Conservation (phyloP, 2,888 invertebrate species). For the Eupsilia transversa region DNA sequence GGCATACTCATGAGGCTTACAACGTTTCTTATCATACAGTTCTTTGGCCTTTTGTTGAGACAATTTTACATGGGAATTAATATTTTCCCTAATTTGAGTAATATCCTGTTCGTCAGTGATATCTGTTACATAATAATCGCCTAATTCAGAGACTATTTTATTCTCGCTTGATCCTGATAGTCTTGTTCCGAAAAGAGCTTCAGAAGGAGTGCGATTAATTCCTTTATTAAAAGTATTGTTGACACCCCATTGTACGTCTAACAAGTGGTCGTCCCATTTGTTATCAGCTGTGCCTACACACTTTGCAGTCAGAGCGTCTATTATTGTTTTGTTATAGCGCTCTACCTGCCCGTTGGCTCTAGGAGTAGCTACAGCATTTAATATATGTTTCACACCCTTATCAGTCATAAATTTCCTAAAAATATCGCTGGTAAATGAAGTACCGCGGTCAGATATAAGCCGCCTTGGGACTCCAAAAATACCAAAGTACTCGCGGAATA, state of each 20-base stretch:
- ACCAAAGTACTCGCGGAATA: background rate
- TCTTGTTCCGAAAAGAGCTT: background rate
- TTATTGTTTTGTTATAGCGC: constrained; percentile 5
- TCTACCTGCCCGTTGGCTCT: constrained; percentile 4
- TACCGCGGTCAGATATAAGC: background rate
- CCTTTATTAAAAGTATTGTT: background rate
- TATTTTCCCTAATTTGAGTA: background rate
- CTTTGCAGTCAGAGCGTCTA: background rate
- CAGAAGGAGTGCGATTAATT: background rate
- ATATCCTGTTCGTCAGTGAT: background rate
- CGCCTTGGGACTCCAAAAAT: constrained; percentile 3
- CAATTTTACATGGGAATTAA: background rate
- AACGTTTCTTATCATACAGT: constrained; percentile 4
- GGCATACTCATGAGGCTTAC: background rate
- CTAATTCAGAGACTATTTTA: background rate
- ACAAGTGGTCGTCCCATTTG: constrained; percentile 7
- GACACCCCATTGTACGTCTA: background rate
- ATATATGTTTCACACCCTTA: constrained; percentile 3
- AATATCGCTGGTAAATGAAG: background rate
- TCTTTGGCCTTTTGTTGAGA: constrained; percentile 11
- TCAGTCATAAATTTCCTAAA: constrained; percentile 2
- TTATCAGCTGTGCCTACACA: constrained; percentile 1
- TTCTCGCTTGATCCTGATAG: background rate
- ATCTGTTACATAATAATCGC: background rate
- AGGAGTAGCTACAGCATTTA: constrained; percentile 1